A percentile compares a stretch with the other conserved stretches of the same genome.
Evolutionary conservation across 2,113 vertebrate genomes (phyloP).

Genomic region (Lamprotornis superbus): DNA sequence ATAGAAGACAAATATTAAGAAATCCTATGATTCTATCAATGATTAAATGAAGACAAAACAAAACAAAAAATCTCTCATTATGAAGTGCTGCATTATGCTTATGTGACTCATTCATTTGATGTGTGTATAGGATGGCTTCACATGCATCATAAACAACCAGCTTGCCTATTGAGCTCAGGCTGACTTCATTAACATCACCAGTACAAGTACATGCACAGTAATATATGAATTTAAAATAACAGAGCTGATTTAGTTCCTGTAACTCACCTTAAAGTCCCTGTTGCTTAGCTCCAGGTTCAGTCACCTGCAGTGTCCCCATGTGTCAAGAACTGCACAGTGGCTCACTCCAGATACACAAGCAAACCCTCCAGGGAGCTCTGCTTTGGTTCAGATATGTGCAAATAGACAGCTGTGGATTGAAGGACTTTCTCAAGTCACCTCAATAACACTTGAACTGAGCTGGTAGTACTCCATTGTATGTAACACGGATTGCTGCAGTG

Average conservation of each 20-base stretch:
- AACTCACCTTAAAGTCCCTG: not conserved
- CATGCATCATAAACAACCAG: constrained; percentile 1
- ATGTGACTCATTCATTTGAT: constrained; percentile 31
- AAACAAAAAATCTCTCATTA: not conserved
- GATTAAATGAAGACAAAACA: constrained; percentile 41
- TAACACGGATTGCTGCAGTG: not conserved
- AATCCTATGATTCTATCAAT: constrained; percentile 27
- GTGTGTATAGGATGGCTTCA: constrained; percentile 1
- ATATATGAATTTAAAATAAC: constrained; percentile 25
- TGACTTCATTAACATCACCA: constrained; percentile 25
- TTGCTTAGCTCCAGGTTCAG: not conserved
- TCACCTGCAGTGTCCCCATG: not conserved
- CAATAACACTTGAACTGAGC: not conserved
- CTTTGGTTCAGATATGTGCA: fast-evolving
- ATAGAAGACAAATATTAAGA: constrained; percentile 32
- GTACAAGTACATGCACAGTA: constrained; percentile 24
- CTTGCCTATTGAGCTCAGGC: constrained; percentile 1
- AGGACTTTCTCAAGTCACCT: not conserved
- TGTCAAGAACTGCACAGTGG: not conserved
- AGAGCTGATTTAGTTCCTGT: constrained; percentile 24
- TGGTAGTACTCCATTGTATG: not conserved
- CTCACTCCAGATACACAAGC: not conserved
- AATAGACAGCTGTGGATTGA: not conserved
- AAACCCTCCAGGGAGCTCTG: not conserved
- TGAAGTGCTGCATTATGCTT: constrained; percentile 6